Conservation (phyloP, 2,797 vertebrate genomes). For the Jordanella pulchra region DNA sequence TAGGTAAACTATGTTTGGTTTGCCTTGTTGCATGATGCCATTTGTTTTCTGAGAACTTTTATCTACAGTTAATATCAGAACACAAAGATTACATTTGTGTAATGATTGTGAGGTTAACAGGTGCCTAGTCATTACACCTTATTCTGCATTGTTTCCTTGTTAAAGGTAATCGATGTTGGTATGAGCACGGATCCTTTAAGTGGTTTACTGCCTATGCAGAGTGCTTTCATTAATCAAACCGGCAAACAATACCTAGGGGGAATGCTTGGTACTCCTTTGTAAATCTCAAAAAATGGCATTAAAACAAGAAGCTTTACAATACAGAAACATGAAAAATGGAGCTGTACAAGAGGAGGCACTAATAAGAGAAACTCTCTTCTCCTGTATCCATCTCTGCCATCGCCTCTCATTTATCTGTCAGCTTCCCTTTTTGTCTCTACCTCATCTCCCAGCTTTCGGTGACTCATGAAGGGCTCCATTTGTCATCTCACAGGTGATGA, state of each 20-base stretch:
- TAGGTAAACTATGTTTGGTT: neutral
- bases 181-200: slow-evolving; percentile 64
- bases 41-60: slow-evolving; percentile 41
- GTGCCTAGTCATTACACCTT: slow-evolving; percentile 65
- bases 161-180: slow-evolving; percentile 77
- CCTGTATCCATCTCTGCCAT: slow-evolving; percentile 20
- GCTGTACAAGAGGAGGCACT: slow-evolving; percentile 24
- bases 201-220: slow-evolving; percentile 57
- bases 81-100: slow-evolving; percentile 59
- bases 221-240: slow-evolving; percentile 73
- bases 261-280: slow-evolving; percentile 16
- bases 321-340: slow-evolving; percentile 50
- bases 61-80: slow-evolving; percentile 58
- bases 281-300: slow-evolving; percentile 33
- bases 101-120: slow-evolving; percentile 64
- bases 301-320: slow-evolving; percentile 47
- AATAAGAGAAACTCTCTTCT: slow-evolving; percentile 33
- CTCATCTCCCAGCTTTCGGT: slow-evolving; percentile 41
- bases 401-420: slow-evolving; percentile 17
- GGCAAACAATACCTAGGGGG: slow-evolving; percentile 60
- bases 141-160: slow-evolving; percentile 72
- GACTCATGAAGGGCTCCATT: slow-evolving; percentile 61
- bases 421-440: slow-evolving; percentile 27
- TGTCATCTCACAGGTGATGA: slow-evolving; percentile 67
- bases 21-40: slow-evolving; percentile 9